Evolutionary conservation across 1,140 invertebrate genomes (phyloP).

Genomic region (Plectrocnemia conspersa): DNA sequence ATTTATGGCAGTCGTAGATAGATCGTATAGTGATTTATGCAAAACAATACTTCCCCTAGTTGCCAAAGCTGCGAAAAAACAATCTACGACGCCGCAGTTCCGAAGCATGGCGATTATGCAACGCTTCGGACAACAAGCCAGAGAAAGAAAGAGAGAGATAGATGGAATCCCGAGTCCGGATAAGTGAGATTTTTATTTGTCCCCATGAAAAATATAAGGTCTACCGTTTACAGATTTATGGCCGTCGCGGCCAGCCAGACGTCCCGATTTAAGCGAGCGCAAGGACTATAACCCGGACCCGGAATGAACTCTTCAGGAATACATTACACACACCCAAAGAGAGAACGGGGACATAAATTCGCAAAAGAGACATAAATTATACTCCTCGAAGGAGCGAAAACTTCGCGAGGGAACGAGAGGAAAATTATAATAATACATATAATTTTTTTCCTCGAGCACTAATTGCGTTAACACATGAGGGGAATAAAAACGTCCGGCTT

Average conservation of each 20-base stretch:
- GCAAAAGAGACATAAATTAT: conserved; percentile 18
- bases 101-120: no score
- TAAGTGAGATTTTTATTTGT: conserved; percentile 8
- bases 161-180: no score
- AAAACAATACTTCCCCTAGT: no score
- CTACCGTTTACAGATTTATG: not conserved
- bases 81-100: no score
- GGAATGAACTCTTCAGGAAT: conserved; percentile 3
- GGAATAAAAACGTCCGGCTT: no score
- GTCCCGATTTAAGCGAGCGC: conserved; percentile 9
- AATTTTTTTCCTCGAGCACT: conserved; percentile 13
- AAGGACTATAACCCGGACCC: not conserved
- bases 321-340: conserved; percentile 3
- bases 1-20: no score
- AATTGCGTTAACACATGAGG: conserved; percentile 14
- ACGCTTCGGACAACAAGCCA: no score
- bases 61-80: no score
- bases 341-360: conserved; percentile 18
- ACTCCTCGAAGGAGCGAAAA: not conserved
- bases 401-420: no score
- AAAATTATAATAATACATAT: no score
- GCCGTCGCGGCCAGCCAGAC: conserved; percentile 6
- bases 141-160: no score
- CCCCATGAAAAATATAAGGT: conserved; percentile 9
- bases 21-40: no score